Evolutionary conservation across 2,888 invertebrate genomes (phyloP).

Genomic region (Tipula unca): DNA sequence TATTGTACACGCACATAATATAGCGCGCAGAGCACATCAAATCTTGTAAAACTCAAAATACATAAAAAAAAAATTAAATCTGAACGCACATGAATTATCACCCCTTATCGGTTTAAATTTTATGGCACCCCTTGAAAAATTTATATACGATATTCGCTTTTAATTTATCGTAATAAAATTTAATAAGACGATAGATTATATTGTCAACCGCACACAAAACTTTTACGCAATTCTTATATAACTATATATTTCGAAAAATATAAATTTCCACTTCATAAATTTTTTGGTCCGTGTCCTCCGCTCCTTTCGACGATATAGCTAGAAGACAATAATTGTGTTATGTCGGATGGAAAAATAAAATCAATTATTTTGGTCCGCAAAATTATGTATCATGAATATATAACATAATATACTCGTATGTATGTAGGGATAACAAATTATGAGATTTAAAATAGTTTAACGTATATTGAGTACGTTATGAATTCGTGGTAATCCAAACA

Average conservation of each 20-base stretch:
- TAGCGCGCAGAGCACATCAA: background rate
- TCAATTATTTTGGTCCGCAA: background rate
- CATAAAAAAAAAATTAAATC: background rate
- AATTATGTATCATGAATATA: background rate
- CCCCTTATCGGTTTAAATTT: background rate
- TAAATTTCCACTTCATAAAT: background rate
- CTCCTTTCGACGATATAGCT: background rate
- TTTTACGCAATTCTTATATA: background rate
- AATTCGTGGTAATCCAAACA: too few relatives aligned
- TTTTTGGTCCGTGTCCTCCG: background rate
- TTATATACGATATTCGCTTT: background rate
- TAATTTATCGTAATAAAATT: conserved; percentile 4
- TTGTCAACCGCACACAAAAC: background rate
- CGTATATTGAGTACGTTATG: too few relatives aligned
- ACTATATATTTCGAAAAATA: background rate
- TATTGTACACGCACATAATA: background rate
- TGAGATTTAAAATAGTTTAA: too few relatives aligned
- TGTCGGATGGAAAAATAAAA: background rate
- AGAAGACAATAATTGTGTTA: background rate
- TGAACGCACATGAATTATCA: background rate
- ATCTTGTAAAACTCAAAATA: background rate
- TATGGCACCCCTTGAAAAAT: background rate
- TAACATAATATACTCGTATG: background rate
- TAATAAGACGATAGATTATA: background rate
- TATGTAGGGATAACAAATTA: background rate